phyloP scores from a whole-genome alignment of 2,888 invertebrate species.

The Dendrolimus pini region DNA sequence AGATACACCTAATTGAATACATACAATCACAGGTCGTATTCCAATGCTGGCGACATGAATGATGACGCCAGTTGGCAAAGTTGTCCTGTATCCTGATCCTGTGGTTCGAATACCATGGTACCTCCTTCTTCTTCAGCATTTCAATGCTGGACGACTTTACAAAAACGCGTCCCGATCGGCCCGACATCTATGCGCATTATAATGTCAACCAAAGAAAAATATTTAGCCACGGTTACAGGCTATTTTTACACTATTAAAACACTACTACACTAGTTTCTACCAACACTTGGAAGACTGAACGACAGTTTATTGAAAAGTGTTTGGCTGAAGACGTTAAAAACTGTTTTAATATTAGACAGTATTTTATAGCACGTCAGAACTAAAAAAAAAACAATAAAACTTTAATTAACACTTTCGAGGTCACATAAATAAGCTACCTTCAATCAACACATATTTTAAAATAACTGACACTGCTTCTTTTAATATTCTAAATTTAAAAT shows the following conservation, averaged over 20 bases:
- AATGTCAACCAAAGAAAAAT: conserved; percentile 16
- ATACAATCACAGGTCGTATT: conserved; percentile 62
- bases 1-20: conserved; percentile 21
- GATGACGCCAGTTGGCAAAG: conserved; percentile 47
- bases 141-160: conserved; percentile 24
- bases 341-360: no score
- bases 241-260: no score
- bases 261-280: no score
- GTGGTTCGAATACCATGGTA: conserved; percentile 61
- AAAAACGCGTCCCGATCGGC: conserved; percentile 17
- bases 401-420: background rate
- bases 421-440: background rate
- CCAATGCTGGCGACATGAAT: conserved; percentile 59
- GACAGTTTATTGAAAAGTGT: conserved; percentile 10
- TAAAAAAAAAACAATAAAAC: no score
- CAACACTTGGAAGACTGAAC: no score
- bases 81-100: conserved; percentile 57
- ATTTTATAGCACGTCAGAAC: no score
- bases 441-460: background rate
- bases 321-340: no score
- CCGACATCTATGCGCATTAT: conserved; percentile 23
- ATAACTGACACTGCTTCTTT: background rate
- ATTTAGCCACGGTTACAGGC: no score
- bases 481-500: no score
- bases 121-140: conserved; percentile 69